Conservation (phyloP, 2,888 invertebrate genomes). For the Embidobia sp. region DNA sequence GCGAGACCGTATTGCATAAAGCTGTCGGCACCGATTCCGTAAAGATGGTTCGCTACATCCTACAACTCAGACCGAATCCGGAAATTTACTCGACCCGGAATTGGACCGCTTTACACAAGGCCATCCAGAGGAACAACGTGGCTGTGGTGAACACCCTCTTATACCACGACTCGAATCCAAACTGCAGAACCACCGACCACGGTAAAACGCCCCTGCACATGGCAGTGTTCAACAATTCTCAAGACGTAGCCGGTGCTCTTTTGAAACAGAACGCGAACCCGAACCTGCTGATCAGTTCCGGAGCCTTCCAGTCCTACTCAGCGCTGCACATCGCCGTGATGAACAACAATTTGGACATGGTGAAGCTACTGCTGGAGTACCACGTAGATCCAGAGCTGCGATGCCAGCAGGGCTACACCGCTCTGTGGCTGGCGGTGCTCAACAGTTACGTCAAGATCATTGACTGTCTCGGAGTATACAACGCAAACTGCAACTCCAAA, state of each 20-base stretch:
- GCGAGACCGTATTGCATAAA: slow-evolving; percentile 33
- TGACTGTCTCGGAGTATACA: slow-evolving; percentile 14
- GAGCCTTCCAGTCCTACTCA: slow-evolving; percentile 19
- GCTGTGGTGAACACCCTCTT: slow-evolving; percentile 12
- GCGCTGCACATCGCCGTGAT: slow-evolving; percentile 42
- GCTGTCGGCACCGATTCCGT: slow-evolving; percentile 6
- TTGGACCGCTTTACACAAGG: slow-evolving; percentile 33
- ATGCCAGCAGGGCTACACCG: slow-evolving; percentile 30
- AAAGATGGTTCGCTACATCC: slow-evolving; percentile 12
- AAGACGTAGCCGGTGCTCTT: too few relatives aligned
- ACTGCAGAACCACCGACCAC: slow-evolving; percentile 13
- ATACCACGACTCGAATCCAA: slow-evolving; percentile 25
- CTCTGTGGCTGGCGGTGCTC: slow-evolving; percentile 41
- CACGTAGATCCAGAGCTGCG: slow-evolving; percentile 15
- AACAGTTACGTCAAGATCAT: slow-evolving; percentile 20
- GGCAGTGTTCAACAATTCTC: slow-evolving; percentile 40
- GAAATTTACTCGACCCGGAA: slow-evolving; percentile 17
- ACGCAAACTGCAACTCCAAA: slow-evolving; percentile 26
- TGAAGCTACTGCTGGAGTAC: slow-evolving; percentile 7
- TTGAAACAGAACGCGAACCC: slow-evolving; percentile 22
- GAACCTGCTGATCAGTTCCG: slow-evolving; percentile 15
- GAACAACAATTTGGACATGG: slow-evolving; percentile 31
- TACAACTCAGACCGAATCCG: slow-evolving; percentile 15
- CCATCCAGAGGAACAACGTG: slow-evolving; percentile 21
- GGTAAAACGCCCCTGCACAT: slow-evolving; percentile 38